These are phyloP conservation scores for Anadara kagoshimensis DNA, from an alignment of 1,140 invertebrate species.

Conservation along the genomic window DNA sequence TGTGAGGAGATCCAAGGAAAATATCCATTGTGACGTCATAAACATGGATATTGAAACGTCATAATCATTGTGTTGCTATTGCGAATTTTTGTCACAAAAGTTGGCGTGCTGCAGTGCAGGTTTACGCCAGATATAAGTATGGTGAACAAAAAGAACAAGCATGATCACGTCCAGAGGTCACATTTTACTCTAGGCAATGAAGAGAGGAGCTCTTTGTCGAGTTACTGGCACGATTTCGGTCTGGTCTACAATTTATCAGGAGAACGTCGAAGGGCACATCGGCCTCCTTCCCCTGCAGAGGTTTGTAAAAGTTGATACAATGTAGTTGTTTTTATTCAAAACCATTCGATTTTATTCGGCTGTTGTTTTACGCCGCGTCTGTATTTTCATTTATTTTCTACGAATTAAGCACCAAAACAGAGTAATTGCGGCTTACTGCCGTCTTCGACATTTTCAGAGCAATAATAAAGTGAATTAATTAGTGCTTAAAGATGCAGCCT, in stretches of 20 bases:
- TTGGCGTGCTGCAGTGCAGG: neutral
- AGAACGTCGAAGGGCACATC: neutral
- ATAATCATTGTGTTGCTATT: neutral
- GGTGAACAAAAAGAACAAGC: neutral
- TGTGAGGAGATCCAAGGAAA: no score
- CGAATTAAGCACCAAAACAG: neutral
- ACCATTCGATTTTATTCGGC: neutral
- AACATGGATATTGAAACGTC: neutral
- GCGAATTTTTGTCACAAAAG: neutral
- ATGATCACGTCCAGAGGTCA: neutral
- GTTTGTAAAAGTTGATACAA: neutral
- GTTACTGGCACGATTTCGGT: slow-evolving; percentile 18
- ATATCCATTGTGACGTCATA: neutral
- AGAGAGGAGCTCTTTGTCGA: slow-evolving; percentile 4
- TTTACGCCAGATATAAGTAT: neutral
- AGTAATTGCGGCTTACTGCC: neutral
- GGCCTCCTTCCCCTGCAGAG: neutral
- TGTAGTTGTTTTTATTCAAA: neutral
- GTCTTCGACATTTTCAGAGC: neutral
- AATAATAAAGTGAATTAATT: no score
- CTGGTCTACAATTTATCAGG: neutral
- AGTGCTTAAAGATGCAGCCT: no score
- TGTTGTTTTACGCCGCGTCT: neutral
- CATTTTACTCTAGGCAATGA: slow-evolving; percentile 34
- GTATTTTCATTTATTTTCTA: neutral